Evolutionary conservation across 2,888 invertebrate genomes (phyloP), one percentile per base, ranked within the genome.

Genomic region (Magallana nippona): DNA sequence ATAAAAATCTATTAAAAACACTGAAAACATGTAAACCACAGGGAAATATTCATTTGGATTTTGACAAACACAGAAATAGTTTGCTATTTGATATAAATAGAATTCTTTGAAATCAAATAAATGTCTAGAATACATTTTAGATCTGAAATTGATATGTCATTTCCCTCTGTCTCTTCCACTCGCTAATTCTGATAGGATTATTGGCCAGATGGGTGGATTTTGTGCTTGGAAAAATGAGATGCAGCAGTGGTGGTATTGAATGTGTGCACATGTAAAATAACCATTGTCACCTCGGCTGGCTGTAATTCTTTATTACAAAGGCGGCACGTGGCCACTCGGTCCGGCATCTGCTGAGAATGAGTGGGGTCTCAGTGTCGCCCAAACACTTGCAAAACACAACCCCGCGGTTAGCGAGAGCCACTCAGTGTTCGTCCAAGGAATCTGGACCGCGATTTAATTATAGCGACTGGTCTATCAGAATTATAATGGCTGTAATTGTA

Each of bases 301-400:
- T 15, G 22, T 27, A 71, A 27, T 71, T 32, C 15, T 27, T 19
- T 19, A 44, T 55, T 56, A 81, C 81, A 81, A 62, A 81, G 62
- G 62, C 17, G 81, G 13, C 81, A 60, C 81, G 81, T 81, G 81
- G 60, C 81, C n/a, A 58, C 81, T 81, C n/a, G n/a, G 57, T 79
- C 58, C 22, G 44, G 81, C 81, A 81, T 81, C 81, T 81, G 81
- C 55, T 81, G 62, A 15, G 60, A 79, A n/a, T 17, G 27, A 19
- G 55, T 32, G 15, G 22, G 63, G 27, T 13, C 3, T 27, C 32
- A 71, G 27, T 71, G 22, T 71, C 22, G 27, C 22, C 78, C 78
- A 56, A 78, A 78, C 78, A 78, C 55, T 32, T 15, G 63, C 32
- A 27, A 44, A 71, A 27, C 63, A 27, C 32, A 71, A 15, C 22